A percentile compares a stretch with the other conserved stretches of the same genome.
phyloP scores from a whole-genome alignment of 37 sponge, comb jelly and placozoan genomes.

The Hexactinellida sp. region DNA sequence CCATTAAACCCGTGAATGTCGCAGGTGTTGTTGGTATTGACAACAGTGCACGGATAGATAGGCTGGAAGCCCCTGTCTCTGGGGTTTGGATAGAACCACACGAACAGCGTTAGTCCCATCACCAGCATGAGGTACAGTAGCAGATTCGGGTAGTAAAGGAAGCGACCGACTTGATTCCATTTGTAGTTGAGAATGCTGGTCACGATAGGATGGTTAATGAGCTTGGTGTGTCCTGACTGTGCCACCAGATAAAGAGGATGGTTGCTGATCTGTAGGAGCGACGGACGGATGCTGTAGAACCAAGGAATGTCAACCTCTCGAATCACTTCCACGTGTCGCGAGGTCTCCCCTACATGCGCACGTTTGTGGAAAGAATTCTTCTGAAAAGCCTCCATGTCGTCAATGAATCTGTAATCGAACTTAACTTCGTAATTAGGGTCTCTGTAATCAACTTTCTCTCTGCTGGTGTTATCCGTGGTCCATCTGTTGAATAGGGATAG shows the following conservation, averaged over 20 bases:
- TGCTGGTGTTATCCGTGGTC: conserved; percentile 31
- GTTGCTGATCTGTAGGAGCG: background rate
- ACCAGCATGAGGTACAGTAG: conserved; percentile 57
- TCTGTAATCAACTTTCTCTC: conserved; percentile 13
- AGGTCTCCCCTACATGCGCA: background rate
- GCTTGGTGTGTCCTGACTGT: conserved; percentile 21
- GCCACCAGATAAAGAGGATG: background rate
- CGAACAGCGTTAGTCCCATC: conserved; percentile 60
- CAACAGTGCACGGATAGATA: background rate
- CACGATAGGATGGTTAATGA: conserved; percentile 81
- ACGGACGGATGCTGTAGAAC: background rate
- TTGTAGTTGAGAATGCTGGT: conserved; percentile 59
- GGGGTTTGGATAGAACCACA: conserved; percentile 43
- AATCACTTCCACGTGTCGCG: background rate
- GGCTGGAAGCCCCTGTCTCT: background rate
- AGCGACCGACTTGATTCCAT: conserved; percentile 68
- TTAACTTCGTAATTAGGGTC: background rate
- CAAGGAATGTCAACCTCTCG: background rate
- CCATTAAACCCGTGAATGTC: background rate
- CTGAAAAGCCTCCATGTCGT: background rate
- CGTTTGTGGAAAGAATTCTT: background rate
- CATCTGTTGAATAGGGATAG: conserved; percentile 64
- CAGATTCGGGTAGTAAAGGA: conserved; percentile 62
- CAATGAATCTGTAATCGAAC: background rate
- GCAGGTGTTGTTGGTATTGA: background rate